Base-by-base conservation (phyloP, 2,888 invertebrate genomes). In the Oconnorella tubifera region DNA sequence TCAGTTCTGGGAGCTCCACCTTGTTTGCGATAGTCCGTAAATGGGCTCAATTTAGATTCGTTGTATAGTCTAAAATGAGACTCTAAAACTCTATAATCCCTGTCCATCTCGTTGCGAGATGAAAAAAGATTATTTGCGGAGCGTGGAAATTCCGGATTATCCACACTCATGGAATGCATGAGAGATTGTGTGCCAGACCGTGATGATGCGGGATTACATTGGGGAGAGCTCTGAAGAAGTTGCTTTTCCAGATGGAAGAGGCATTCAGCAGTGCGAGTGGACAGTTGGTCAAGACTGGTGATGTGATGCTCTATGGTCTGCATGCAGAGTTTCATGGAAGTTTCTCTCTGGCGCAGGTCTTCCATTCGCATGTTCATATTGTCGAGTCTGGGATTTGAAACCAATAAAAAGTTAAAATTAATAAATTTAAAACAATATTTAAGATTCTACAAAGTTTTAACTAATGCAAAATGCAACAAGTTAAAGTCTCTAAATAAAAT, bases 21-120 rank as follows among this genome's bases (percentile, higher is more conserved):
- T 6, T 4, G 14, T 6, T 27, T 19, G 23, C 53, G 53, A 58
- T 72, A 76, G 59, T 76, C 77, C 3, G 79, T 78, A 62, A 75
- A 77, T 59, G 73, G 72, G 14, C 74, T 72, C n/a, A 79, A 67
- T 25, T 72, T 72, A 3, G 77, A 75, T 50, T 76, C 76, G 57
- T 73, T 73, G 19, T 74, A 51, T 14, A 14, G 19, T 19, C 40
- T 19, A n/a, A n/a, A n/a, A n/a, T n/a, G n/a, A n/a, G n/a, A n/a
- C n/a, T n/a, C n/a, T n/a, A n/a, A n/a, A n/a, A n/a, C n/a, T n/a
- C n/a, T n/a, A n/a, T n/a, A n/a, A n/a, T n/a, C n/a, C n/a, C n/a
- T n/a, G n/a, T n/a, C n/a, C n/a, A n/a, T n/a, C 10, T 19, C 40
- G 40, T 19, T 19, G 40, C 40, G 40, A 10, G 40, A 40, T 10